Base-by-base conservation (phyloP, 2,797 vertebrate species). In the Alcedo quadribrachys region DNA sequence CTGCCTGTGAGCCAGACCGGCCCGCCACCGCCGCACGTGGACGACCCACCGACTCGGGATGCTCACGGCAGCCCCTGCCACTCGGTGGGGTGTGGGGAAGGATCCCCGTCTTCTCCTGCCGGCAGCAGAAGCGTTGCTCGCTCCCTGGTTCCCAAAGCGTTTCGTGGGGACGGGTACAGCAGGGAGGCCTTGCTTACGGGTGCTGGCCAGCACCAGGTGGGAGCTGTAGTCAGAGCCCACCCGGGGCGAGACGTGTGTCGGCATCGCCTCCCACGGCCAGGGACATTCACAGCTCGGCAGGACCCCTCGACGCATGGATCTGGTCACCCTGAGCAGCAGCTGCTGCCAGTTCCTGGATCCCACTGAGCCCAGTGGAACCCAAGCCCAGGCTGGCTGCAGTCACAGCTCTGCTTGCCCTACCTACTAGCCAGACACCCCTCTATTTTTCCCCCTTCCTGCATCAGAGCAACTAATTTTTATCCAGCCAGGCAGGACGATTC, bases 311-410 rank as follows among this genome's bases (percentile, higher is more conserved):
- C 1, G 25, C 67, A 22, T 0, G 45, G 89, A 94, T 76, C 67
- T 1, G 12, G 63, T 27, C 2, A 0, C 12, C 33, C 71, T 2
- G 6, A 40, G 73, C 43, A 17, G 73, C 76, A 51, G 54, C 71
- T 79, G 88, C 77, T 81, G 68, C 68, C 2, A 24, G 37, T 78
- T 92, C 93, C 80, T 37, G 89, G 85, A 24, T 27, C 94, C 89
- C 68, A 3, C 87, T 1, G 89, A 57, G 79, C 75, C 6, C 74
- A 1, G 17, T 0, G 33, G 89, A 70, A 84, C 17, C 32, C 51
- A 0, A 50, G 2, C n/a, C 79, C 76, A 24, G 55, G 73, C 73
- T 22, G 76, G 28, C 62, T 6, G 78, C 12, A 8, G 24, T 12
- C 81, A n/a, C 32, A 24, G 0, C 55, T 68, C 43, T 16, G 42